Conservation (phyloP, 2,113 vertebrate species). For the Scomber colias region DNA sequence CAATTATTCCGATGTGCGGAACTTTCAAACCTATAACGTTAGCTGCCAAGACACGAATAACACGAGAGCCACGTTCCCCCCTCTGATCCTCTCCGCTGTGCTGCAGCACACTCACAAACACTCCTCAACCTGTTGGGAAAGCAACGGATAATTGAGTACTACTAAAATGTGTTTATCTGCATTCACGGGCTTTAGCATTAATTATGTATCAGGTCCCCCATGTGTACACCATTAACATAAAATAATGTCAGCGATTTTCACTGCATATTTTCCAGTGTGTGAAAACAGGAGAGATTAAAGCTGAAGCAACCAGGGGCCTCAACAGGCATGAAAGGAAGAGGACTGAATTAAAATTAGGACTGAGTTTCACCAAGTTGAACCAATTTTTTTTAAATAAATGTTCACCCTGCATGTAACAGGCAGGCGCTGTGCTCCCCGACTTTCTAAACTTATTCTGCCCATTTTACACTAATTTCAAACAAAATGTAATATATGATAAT, state of each 20-base stretch:
- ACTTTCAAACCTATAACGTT: background rate
- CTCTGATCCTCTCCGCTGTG: conserved; percentile 16
- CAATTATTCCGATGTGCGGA: too few species aligned
- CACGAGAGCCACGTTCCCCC: background rate
- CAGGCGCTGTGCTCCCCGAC: background rate
- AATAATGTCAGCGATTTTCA: conserved; percentile 53
- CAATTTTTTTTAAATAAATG: background rate
- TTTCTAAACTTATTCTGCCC: background rate
- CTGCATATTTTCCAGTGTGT: conserved; percentile 15
- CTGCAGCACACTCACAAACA: conserved; percentile 17
- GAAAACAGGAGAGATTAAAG: conserved; percentile 28
- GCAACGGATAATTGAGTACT: conserved; percentile 18
- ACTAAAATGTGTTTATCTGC: conserved; percentile 53
- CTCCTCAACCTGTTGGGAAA: conserved; percentile 36
- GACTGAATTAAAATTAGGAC: background rate
- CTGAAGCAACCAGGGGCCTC: background rate
- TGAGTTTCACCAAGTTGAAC: background rate
- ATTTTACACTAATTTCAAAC: too few species aligned
- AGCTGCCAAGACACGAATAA: background rate
- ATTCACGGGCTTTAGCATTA: conserved; percentile 38
- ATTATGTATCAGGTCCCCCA: conserved; percentile 48
- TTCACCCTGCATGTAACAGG: background rate
- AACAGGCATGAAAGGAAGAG: background rate
- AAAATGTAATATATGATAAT: too few species aligned
- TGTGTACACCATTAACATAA: conserved; percentile 46